phyloP scores from a whole-genome alignment of 2,113 vertebrate genomes.

The Callithrix jacchus region DNA sequence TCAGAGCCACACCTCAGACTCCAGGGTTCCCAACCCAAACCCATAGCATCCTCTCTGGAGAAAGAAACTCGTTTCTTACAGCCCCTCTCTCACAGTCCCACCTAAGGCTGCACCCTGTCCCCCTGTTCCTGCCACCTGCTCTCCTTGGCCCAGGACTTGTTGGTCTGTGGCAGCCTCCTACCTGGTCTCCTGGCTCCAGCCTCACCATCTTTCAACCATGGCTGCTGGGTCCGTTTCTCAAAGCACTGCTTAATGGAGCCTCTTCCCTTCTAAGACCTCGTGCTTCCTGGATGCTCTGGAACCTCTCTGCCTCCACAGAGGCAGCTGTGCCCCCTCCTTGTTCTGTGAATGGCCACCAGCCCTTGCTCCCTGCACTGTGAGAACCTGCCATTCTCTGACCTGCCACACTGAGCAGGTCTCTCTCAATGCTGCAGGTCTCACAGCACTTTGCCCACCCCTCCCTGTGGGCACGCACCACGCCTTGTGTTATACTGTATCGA shows the following conservation, averaged over 20 bases:
- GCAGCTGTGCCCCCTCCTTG: accelerated
- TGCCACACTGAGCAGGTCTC: background rate
- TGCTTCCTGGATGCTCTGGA: background rate
- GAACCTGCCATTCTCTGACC: background rate
- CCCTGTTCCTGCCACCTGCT: background rate
- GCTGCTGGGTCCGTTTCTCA: background rate
- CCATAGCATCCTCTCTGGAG: background rate
- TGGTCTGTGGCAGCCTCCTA: background rate
- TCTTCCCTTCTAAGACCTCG: background rate
- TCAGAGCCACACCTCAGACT: background rate
- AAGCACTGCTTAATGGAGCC: background rate
- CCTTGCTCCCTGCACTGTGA: background rate
- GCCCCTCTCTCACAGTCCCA: background rate
- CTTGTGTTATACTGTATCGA: too few species aligned
- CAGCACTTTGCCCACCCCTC: too few species aligned
- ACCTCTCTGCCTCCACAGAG: background rate
- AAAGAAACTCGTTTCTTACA: accelerated
- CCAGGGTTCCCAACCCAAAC: background rate
- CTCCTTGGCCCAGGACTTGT: background rate
- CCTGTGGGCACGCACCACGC: accelerated
- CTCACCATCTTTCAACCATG: background rate
- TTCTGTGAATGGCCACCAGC: background rate
- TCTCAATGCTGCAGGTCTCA: background rate
- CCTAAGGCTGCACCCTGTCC: background rate
- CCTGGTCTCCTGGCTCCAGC: background rate